These are phyloP conservation scores for Grammomys dolichurus DNA, from an alignment of 2,113 vertebrate genomes.

Conservation along the genomic window DNA sequence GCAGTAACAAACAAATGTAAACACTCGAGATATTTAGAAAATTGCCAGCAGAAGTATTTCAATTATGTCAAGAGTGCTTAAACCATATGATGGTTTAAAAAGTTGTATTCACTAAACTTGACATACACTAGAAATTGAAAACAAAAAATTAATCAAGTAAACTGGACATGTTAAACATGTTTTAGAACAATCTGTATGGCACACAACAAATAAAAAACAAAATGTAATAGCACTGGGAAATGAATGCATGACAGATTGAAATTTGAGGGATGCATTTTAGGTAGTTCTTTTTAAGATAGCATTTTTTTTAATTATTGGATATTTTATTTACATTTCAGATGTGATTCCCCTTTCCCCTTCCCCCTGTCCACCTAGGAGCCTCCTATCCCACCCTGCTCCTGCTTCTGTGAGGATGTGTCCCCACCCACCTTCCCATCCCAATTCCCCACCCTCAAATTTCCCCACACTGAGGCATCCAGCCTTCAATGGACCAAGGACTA, in stretches of 20 bases:
- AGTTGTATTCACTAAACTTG: background rate
- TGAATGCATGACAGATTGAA: background rate
- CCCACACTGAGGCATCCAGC: too few species aligned
- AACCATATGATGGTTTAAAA: background rate
- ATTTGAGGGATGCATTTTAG: background rate
- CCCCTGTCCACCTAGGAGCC: too few species aligned
- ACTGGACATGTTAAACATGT: background rate
- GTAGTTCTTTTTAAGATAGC: too few species aligned
- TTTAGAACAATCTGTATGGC: background rate
- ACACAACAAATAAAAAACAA: background rate
- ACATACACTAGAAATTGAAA: background rate
- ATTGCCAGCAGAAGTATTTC: background rate
- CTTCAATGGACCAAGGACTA: too few species aligned
- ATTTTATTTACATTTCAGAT: too few species aligned
- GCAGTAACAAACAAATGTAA: background rate
- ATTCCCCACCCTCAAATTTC: too few species aligned
- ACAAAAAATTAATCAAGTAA: background rate
- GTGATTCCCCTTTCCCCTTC: too few species aligned
- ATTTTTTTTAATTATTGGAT: too few species aligned
- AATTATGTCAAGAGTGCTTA: background rate
- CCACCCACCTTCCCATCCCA: too few species aligned
- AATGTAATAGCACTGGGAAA: background rate
- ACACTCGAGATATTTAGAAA: background rate
- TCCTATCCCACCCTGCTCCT: too few species aligned
- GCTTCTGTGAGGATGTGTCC: too few species aligned